Evolutionary conservation across 1,140 invertebrate species (phyloP).

Genomic region (Lepidotrigona ventralis): DNA sequence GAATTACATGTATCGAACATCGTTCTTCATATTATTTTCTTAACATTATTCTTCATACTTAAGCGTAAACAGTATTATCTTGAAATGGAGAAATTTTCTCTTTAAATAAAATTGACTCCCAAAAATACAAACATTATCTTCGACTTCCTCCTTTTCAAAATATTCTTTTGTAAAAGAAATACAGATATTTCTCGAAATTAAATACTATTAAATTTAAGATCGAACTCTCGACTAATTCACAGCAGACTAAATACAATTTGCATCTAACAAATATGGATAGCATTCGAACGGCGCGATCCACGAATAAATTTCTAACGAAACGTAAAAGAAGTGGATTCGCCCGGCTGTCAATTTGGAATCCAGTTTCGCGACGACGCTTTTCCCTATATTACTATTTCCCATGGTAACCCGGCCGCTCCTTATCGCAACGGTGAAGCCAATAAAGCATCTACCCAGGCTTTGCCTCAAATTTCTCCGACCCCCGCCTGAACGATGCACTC

Average conservation of each 20-base stretch:
- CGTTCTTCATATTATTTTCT: background rate
- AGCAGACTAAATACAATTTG: too few relatives aligned
- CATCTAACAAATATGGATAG: background rate
- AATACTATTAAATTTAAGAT: too few relatives aligned
- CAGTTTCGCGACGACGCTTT: background rate
- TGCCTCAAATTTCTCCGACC: constrained; percentile 49
- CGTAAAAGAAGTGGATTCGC: background rate
- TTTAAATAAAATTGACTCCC: background rate
- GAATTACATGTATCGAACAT: background rate
- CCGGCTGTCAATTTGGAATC: constrained; percentile 10
- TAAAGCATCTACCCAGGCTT: constrained; percentile 57
- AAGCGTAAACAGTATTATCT: background rate
- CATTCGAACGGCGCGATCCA: background rate
- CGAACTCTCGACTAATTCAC: background rate
- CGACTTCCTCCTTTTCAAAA: background rate
- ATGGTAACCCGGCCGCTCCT: constrained; percentile 29
- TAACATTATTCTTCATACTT: background rate
- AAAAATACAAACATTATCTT: background rate
- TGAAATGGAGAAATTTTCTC: background rate
- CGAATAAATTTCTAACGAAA: background rate
- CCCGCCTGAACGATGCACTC: constrained; percentile 55
- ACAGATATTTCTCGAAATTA: too few relatives aligned
- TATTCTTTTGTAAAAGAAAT: too few relatives aligned
- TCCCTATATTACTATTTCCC: constrained; percentile 22
- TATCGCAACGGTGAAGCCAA: constrained; percentile 54